phyloP scores from a whole-genome alignment of 2,888 invertebrate genomes.

The Caenorhabditis imperialis region DNA sequence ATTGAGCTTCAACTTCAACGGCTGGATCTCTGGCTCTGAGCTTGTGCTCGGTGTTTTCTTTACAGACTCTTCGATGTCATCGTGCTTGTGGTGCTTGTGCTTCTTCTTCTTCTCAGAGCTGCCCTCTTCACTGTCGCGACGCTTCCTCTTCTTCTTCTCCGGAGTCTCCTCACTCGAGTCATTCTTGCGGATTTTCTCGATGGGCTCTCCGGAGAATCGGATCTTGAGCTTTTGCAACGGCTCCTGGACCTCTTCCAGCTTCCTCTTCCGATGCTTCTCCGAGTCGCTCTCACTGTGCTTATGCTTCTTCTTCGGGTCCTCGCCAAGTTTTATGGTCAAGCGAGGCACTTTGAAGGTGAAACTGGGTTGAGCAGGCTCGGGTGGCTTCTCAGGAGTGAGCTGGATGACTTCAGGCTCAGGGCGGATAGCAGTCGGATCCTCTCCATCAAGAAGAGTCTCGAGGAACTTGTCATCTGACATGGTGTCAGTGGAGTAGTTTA shows the following conservation, averaged over 20 bases:
- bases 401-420: conserved; percentile 7
- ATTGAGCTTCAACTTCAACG: conserved; percentile 1
- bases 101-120: conserved; percentile 3
- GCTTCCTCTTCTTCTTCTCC: background rate
- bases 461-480: conserved; percentile 54
- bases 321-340: conserved; percentile 5
- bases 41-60: background rate
- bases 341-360: conserved; percentile 28
- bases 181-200: too few species aligned
- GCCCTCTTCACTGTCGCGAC: background rate
- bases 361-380: conserved; percentile 2
- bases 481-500: conserved; percentile 54
- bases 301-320: conserved; percentile 11
- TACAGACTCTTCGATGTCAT: background rate
- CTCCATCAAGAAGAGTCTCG: conserved; percentile 37
- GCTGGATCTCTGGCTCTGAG: background rate
- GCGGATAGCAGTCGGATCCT: conserved; percentile 48
- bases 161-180: background rate
- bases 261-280: background rate
- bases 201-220: too few species aligned
- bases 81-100: conserved; percentile 8
- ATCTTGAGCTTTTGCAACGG: background rate
- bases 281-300: conserved; percentile 15
- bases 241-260: conserved; percentile 1
- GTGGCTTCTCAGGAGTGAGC: too few species aligned